Conservation (phyloP, 2,888 invertebrate species). For the Plusia festucae region DNA sequence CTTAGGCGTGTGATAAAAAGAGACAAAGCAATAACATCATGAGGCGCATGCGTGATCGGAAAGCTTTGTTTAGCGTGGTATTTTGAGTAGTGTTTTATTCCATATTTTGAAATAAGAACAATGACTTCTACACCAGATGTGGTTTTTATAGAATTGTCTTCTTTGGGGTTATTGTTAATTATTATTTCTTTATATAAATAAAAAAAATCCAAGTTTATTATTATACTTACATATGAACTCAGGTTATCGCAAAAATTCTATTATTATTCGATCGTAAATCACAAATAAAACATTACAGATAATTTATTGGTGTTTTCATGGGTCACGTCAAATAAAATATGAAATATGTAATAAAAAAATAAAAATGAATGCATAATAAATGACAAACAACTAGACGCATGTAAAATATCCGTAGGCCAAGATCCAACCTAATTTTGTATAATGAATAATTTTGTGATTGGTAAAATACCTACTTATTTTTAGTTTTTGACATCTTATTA, state of each 20-base stretch:
- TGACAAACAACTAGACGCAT: too few species aligned
- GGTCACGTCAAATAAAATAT: background rate
- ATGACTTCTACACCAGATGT: background rate
- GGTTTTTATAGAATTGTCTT: background rate
- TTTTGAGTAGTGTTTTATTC: background rate
- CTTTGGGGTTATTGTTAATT: background rate
- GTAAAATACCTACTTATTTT: too few species aligned
- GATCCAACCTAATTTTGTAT: too few species aligned
- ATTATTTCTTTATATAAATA: background rate
- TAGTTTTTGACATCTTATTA: too few species aligned
- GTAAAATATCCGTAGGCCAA: too few species aligned
- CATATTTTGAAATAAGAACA: background rate
- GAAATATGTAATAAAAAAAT: background rate
- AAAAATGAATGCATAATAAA: too few species aligned
- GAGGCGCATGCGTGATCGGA: conserved; percentile 57
- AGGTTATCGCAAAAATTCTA: background rate
- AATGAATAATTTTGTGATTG: too few species aligned
- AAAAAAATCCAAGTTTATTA: background rate
- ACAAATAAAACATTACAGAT: background rate
- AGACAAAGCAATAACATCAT: conserved; percentile 68
- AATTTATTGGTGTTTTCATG: background rate
- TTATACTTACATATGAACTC: background rate
- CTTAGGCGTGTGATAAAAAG: conserved; percentile 37
- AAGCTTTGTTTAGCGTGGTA: conserved; percentile 26
- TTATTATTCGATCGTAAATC: background rate